Conservation (phyloP, 2,888 invertebrate species). For the Hemaris fuciformis region DNA sequence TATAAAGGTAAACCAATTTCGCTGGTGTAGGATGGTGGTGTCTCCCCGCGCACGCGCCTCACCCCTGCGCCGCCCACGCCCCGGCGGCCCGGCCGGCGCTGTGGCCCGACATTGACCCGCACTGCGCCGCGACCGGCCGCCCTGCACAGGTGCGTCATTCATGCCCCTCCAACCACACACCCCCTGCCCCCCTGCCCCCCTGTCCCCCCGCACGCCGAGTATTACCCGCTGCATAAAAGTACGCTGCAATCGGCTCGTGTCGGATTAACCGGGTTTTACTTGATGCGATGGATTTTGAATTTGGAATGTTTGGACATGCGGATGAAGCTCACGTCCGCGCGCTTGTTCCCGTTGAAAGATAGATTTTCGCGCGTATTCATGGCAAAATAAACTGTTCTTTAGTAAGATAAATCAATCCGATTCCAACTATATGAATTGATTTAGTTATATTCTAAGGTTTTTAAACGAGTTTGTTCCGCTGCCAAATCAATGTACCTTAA, state of each 20-base stretch:
- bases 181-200: constrained; percentile 14
- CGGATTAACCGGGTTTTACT: constrained; percentile 13
- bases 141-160: constrained; percentile 61
- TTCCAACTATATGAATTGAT: background rate
- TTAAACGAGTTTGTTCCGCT: too few species aligned
- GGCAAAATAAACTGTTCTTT: background rate
- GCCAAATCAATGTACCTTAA: too few species aligned
- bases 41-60: constrained; percentile 7
- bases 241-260: constrained; percentile 29
- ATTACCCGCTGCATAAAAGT: constrained; percentile 20
- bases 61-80: background rate
- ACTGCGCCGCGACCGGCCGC: constrained; percentile 35
- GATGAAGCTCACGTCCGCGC: constrained; percentile 3
- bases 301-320: constrained; percentile 8
- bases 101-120: constrained; percentile 66
- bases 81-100: background rate
- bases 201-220: constrained; percentile 22
- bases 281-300: constrained; percentile 11
- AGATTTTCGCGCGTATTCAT: constrained; percentile 19
- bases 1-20: constrained; percentile 43
- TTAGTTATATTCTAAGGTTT: too few species aligned
- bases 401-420: background rate
- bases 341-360: constrained; percentile 14
- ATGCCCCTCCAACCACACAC: constrained; percentile 39
- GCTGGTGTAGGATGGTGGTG: constrained; percentile 20